These are phyloP conservation scores for Nemurella pictetii DNA, from an alignment of 2,888 invertebrate species.

Conservation along the genomic window DNA sequence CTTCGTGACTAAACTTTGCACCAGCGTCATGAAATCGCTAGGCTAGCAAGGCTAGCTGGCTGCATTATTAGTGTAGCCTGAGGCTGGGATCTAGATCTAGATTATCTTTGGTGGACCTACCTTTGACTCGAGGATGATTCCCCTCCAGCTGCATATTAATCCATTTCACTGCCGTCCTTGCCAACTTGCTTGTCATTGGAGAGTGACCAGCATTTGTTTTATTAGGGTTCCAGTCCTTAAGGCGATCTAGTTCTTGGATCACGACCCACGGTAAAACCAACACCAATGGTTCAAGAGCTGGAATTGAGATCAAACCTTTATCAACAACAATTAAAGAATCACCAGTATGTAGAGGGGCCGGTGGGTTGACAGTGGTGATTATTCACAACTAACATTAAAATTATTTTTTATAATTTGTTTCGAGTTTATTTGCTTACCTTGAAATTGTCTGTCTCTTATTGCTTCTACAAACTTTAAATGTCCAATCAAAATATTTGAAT, in stretches of 20 bases:
- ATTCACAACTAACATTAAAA: not conserved
- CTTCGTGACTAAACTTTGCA: too few relatives aligned
- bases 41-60: too few relatives aligned
- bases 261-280: slow-evolving; percentile 43
- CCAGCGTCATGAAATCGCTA: too few relatives aligned
- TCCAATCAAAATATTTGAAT: slow-evolving; percentile 53
- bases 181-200: slow-evolving; percentile 45
- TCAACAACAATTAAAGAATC: too few relatives aligned
- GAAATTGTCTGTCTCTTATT: slow-evolving; percentile 47
- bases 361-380: too few relatives aligned
- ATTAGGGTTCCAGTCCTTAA: slow-evolving; percentile 46
- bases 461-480: slow-evolving; percentile 48
- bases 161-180: slow-evolving; percentile 49
- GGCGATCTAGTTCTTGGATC: slow-evolving; percentile 51
- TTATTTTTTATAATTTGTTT: not conserved
- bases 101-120: too few relatives aligned
- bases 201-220: slow-evolving; percentile 45
- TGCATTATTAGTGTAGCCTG: too few relatives aligned
- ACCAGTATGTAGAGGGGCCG: too few relatives aligned
- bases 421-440: slow-evolving; percentile 41
- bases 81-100: too few relatives aligned
- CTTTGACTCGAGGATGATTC: slow-evolving; percentile 50
- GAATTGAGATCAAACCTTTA: too few relatives aligned
- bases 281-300: slow-evolving; percentile 35
- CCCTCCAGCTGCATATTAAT: slow-evolving; percentile 48